phyloP scores from a whole-genome alignment of 2,113 vertebrate species.

The human region DNA sequence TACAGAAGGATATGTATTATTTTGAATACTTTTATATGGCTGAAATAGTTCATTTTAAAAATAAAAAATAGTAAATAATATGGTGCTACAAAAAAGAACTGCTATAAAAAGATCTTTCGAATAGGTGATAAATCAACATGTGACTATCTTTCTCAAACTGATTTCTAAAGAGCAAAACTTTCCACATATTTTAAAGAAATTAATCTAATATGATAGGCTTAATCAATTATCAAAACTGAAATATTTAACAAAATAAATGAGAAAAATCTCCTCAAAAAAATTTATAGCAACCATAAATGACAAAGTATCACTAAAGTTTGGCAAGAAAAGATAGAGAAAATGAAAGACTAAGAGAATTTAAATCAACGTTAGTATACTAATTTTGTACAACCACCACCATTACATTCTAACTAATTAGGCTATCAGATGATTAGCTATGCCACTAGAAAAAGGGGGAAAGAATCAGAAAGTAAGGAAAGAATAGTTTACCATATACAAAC shows the following conservation, averaged over 20 bases:
- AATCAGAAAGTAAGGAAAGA: background rate
- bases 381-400: background rate
- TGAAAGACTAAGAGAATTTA: background rate
- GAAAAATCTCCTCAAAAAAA: background rate
- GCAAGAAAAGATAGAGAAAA: background rate
- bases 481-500: background rate
- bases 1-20: background rate
- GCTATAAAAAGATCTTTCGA: slow-evolving; percentile 19
- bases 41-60: slow-evolving; percentile 34
- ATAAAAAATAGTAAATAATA: slow-evolving; percentile 36
- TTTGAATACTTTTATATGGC: slow-evolving; percentile 4
- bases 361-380: background rate
- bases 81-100: background rate
- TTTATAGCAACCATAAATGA: background rate
- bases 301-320: background rate
- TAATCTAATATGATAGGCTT: background rate
- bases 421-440: background rate
- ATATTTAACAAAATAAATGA: background rate
- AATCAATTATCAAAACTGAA: slow-evolving; percentile 33
- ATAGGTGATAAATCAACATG: background rate
- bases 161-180: slow-evolving; percentile 28
- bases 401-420: background rate
- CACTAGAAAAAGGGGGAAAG: background rate
- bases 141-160: background rate
- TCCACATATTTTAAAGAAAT: slow-evolving; percentile 13